These are phyloP conservation scores for Capromys pilorides DNA, from an alignment of 2,797 vertebrate species.

Conservation along the genomic window DNA sequence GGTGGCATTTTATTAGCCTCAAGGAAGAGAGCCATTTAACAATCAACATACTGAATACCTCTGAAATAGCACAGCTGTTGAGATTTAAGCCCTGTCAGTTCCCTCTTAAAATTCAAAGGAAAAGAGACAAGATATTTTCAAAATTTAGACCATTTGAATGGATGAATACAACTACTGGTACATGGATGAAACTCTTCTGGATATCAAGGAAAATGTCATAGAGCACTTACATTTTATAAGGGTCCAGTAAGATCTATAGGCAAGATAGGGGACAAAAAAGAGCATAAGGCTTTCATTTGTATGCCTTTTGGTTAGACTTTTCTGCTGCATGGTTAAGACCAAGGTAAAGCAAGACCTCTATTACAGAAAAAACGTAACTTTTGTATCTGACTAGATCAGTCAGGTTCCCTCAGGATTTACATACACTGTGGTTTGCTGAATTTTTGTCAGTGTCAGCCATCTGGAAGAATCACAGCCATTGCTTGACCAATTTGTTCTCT, in stretches of 20 bases:
- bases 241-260: neutral
- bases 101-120: conserved; percentile 24
- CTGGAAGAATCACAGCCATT: too few species aligned
- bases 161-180: neutral
- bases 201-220: neutral
- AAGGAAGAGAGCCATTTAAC: neutral
- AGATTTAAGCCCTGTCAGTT: neutral
- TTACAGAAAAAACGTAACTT: too few species aligned
- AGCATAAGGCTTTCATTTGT: too few species aligned
- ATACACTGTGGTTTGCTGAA: too few species aligned
- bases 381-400: too few species aligned
- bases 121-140: neutral
- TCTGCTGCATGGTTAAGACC: too few species aligned
- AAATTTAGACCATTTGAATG: neutral
- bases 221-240: neutral
- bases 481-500: too few species aligned
- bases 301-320: too few species aligned
- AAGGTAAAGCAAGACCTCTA: too few species aligned
- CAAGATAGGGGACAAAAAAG: neutral
- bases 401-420: too few species aligned
- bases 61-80: neutral
- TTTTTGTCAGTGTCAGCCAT: too few species aligned
- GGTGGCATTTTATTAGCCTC: neutral
- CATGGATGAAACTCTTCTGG: neutral
- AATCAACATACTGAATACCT: neutral